Evolutionary conservation across 2,888 invertebrate species (phyloP), one percentile per base, ranked within the genome.

Genomic region (Plutella xylostella): DNA sequence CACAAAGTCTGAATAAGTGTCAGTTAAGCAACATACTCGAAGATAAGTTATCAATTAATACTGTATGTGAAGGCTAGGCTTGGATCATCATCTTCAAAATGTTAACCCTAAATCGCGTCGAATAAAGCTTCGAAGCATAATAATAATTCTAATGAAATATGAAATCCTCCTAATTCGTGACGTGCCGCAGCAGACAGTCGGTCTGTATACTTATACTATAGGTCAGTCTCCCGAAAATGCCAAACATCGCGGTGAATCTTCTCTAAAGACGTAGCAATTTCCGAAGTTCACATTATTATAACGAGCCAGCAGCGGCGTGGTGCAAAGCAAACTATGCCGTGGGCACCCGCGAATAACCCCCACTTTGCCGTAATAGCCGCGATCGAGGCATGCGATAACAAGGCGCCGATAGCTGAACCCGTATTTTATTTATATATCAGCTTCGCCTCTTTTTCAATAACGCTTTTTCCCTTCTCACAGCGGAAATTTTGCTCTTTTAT

Each of bases 341-440:
- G 75, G 65, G 76, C 70, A n/a, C 74, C 55, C 65, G 62, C 62
- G 66, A 72, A 74, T 79, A 82, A 77, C 74, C 72, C 72, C 72
- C 72, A 78, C 76, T 82, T 82, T 82, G 68, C 68, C 63, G 69
- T 78, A 82, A 79, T 77, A 72, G 68, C 73, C 57, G 56, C 70
- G 75, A 79, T 80, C 68, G 63, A 75, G 77, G 80, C 82, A 80
- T 82, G 77, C 82, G 82, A 83, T 82, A 83, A 82, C 83, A 82
- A 83, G 82, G 79, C 79, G 77, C 74, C 82, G 82, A 83, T 83
- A 82, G 78, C 78, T 82, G 78, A 80, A 80, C 80, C 74, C 80
- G 82, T 83, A 82, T 82, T 83, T 83, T 83, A 83, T 82, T 83
- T 83, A 82, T 82, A 80, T 76, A 78, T 78, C 76, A 70, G 70